Evolutionary conservation across 2,797 vertebrate species (phyloP).

Genomic region (Cryptoblepharus egeriae): DNA sequence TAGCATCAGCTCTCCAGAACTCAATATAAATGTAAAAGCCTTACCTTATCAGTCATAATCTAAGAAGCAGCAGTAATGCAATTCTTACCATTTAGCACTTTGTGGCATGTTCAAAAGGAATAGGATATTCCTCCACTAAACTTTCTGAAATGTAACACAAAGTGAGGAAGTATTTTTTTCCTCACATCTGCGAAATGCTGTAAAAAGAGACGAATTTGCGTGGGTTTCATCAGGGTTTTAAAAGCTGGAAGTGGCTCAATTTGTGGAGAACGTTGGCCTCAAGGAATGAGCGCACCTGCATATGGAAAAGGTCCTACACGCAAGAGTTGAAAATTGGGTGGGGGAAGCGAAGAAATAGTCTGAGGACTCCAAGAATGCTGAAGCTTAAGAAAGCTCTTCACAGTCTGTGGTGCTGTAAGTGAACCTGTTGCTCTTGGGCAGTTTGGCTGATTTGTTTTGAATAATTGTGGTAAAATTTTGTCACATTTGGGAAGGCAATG

Average conservation of each 20-base stretch:
- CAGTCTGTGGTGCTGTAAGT: conserved; percentile 60
- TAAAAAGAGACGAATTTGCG: conserved; percentile 48
- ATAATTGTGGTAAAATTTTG: background rate
- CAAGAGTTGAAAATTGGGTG: too few species aligned
- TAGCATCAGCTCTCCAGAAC: conserved; percentile 82
- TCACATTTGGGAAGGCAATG: background rate
- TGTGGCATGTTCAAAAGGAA: conserved; percentile 83
- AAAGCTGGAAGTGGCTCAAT: conserved; percentile 44
- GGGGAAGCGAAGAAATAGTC: conserved; percentile 34
- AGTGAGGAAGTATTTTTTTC: conserved; percentile 72
- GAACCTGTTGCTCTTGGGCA: conserved; percentile 44
- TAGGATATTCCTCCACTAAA: conserved; percentile 84
- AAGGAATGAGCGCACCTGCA: conserved; percentile 9
- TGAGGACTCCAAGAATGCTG: conserved; percentile 31
- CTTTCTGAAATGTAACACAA: conserved; percentile 83
- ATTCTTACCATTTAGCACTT: conserved; percentile 91
- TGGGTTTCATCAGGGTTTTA: conserved; percentile 51
- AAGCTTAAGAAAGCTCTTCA: conserved; percentile 40
- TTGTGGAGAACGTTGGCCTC: conserved; percentile 39
- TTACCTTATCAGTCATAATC: conserved; percentile 91
- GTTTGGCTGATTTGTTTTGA: background rate
- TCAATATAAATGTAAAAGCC: conserved; percentile 85
- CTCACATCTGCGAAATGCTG: conserved; percentile 54
- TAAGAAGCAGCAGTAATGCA: conserved; percentile 84
- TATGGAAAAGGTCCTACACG: background rate